Evolutionary conservation across 2,797 vertebrate genomes (phyloP).

Genomic region (Etheostoma nigrum): DNA sequence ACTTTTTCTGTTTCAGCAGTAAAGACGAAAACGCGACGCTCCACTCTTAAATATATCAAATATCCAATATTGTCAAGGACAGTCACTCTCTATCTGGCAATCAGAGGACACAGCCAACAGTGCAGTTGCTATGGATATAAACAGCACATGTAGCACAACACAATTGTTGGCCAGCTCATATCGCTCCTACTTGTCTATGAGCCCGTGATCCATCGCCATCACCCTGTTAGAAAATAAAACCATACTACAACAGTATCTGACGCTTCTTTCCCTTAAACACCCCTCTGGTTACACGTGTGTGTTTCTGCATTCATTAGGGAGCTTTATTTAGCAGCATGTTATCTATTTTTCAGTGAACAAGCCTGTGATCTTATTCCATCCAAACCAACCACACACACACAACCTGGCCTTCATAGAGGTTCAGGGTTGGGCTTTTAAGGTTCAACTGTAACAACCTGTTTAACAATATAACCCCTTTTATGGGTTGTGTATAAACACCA

Average conservation of each 20-base stretch:
- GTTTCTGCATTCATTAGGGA: slow-evolving; percentile 52
- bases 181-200: slow-evolving; percentile 75
- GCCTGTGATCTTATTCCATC: slow-evolving; percentile 31
- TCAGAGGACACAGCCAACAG: slow-evolving; percentile 55
- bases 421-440: slow-evolving; percentile 53
- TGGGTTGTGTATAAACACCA: slow-evolving; percentile 53
- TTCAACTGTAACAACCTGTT: slow-evolving; percentile 30
- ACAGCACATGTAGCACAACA: slow-evolving; percentile 80
- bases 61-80: slow-evolving; percentile 61
- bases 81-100: slow-evolving; percentile 65
- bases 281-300: slow-evolving; percentile 42
- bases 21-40: slow-evolving; percentile 19
- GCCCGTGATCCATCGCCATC: slow-evolving; percentile 77
- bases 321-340: slow-evolving; percentile 62
- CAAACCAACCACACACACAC: slow-evolving; percentile 1
- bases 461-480: slow-evolving; percentile 57
- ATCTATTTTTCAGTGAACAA: slow-evolving; percentile 39
- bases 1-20: slow-evolving; percentile 28
- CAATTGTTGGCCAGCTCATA: slow-evolving; percentile 71
- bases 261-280: slow-evolving; percentile 51
- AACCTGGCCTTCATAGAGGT: slow-evolving; percentile 44
- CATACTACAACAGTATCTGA: slow-evolving; percentile 70
- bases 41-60: slow-evolving; percentile 55
- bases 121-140: slow-evolving; percentile 85
- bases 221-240: slow-evolving; percentile 81